phyloP scores from a whole-genome alignment of 2,888 invertebrate species.

The Andrena flavipes region DNA sequence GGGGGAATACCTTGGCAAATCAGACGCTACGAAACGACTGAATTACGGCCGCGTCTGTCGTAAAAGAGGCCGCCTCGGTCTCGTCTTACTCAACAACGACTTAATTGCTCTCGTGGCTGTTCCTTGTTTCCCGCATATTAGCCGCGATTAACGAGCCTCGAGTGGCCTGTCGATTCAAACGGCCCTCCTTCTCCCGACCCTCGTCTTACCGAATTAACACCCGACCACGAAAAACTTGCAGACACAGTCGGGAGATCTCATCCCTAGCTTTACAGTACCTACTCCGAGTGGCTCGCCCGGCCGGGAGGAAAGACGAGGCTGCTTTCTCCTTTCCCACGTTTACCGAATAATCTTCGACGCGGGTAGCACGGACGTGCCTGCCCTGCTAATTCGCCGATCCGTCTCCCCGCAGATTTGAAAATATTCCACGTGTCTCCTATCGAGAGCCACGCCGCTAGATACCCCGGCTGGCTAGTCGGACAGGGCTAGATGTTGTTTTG shows the following conservation, averaged over 20 bases:
- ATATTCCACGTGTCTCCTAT: constrained; percentile 56
- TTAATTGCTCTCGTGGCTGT: constrained; percentile 47
- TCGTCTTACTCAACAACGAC: constrained; percentile 42
- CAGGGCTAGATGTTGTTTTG: constrained; percentile 83
- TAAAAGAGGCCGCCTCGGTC: constrained; percentile 40
- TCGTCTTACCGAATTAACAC: no score
- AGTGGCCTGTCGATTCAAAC: constrained; percentile 37
- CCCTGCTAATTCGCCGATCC: constrained; percentile 1
- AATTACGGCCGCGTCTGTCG: constrained; percentile 52
- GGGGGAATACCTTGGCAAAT: constrained; percentile 58
- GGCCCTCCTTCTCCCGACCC: constrained; percentile 19
- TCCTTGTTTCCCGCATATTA: constrained; percentile 40
- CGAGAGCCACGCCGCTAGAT: constrained; percentile 58
- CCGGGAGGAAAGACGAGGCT: no score
- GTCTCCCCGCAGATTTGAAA: constrained; percentile 38
- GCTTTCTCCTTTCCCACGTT: no score
- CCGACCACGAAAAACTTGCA: no score
- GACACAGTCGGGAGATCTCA: no score
- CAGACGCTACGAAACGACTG: constrained; percentile 57
- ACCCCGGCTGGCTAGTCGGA: constrained; percentile 70
- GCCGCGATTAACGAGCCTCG: constrained; percentile 42
- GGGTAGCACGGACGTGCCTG: background rate
- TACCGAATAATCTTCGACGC: no score
- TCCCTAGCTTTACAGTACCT: no score
- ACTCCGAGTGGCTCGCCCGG: no score